Base-by-base conservation (phyloP, 1,140 invertebrate genomes). In the Leguminivora glycinivorella region DNA sequence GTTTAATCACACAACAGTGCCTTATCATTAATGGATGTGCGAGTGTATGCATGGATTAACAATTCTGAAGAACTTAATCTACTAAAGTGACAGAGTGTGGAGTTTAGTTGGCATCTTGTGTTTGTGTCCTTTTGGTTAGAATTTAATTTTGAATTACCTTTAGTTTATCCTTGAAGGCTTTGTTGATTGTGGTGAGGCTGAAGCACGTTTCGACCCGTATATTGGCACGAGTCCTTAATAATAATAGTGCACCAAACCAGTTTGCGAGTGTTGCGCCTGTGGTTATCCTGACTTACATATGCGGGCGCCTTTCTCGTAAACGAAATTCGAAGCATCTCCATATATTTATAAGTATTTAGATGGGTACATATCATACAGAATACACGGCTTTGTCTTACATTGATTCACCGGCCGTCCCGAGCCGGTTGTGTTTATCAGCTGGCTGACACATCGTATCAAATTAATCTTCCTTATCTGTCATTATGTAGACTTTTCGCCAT, bases 181-280 rank as follows among this genome's bases (percentile, higher is more conserved):
- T 87, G 81, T 89, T 89, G 81, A 79, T 76, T 79, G 79, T 78
- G 58, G 58, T 29, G n/a, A 63, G 58, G 78, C 75, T 79, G 72
- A 75, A 79, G 85, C 85, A 86, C 82, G 85, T 87, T 86, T 85
- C 74, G 82, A 73, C 76, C 84, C 76, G 83, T 88, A 81, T 84
- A 89, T 90, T 87, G 86, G 89, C 89, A 91, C 87, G 89, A 90
- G 87, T 79, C 86, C 84, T 88, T 89, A 89, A 89, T 90, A 91
- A 91, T 91, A 91, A 91, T 91, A 90, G 83, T 90, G 85, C 83
- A 90, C 87, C 72, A 88, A 91, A 91, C 89, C 87, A 80, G 89
- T 91, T 91, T 90, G 84, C 88, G 82, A 86, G 83, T 89, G 83
- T 77, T 90, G 85, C 80, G 82, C 77, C 75, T 85, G 84, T 83